Percentiles rank a stretch among this genome's conserved stretches.
phyloP scores from a whole-genome alignment of 2,888 invertebrate genomes.

The Morpho deidamia region DNA sequence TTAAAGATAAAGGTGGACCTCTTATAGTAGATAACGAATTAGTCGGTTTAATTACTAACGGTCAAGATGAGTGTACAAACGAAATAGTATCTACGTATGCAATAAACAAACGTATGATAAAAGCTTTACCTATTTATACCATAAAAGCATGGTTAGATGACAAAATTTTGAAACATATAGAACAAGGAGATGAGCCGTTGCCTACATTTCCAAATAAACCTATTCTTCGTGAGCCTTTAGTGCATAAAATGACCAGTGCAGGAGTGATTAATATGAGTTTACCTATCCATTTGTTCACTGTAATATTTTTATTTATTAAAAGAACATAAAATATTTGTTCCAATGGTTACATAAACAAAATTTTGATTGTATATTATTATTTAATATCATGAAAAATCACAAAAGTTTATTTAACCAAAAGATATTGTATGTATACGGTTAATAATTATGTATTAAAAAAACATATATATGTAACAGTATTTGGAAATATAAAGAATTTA shows the following conservation, averaged over 20 bases:
- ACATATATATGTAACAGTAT: no score
- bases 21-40: constrained; percentile 53
- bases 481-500: no score
- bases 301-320: no score
- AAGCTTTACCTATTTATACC: constrained; percentile 50
- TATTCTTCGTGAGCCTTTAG: constrained; percentile 23
- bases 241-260: constrained; percentile 33
- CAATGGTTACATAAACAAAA: no score
- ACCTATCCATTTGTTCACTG: no score
- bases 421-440: no score
- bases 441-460: no score
- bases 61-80: constrained; percentile 50
- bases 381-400: no score
- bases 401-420: no score
- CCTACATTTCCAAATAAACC: constrained; percentile 45
- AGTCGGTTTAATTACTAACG: constrained; percentile 51
- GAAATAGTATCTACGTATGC: constrained; percentile 54
- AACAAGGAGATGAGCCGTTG: constrained; percentile 35
- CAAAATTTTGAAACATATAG: constrained; percentile 53
- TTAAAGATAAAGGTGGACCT: constrained; percentile 62
- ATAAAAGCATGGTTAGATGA: constrained; percentile 64
- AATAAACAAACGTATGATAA: constrained; percentile 50
- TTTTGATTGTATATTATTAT: no score
- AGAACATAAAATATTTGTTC: no score
- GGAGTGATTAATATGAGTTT: not conserved